These are phyloP conservation scores for Tapera naevia DNA, from an alignment of 2,797 vertebrate genomes.

Conservation along the genomic window DNA sequence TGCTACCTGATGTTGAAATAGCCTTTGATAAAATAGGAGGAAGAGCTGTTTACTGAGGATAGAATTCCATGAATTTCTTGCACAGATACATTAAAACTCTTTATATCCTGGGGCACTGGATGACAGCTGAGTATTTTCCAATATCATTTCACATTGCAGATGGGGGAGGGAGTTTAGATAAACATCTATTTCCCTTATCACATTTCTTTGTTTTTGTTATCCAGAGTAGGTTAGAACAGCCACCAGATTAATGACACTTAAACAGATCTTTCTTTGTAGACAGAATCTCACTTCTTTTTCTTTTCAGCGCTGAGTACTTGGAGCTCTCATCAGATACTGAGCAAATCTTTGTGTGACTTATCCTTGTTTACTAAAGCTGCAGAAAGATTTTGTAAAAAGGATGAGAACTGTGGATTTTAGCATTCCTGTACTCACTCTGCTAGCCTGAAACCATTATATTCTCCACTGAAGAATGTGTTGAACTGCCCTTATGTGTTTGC, in stretches of 20 bases:
- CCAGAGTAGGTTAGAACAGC: background rate
- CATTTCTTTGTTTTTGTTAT: background rate
- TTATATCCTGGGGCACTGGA: background rate
- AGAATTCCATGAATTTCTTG: slow-evolving; percentile 18
- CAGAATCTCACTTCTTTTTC: background rate
- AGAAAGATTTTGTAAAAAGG: background rate
- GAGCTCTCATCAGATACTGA: background rate
- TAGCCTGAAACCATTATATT: background rate
- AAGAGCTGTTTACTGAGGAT: background rate
- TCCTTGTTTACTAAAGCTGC: background rate
- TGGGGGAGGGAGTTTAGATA: background rate
- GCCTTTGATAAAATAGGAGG: slow-evolving; percentile 26
- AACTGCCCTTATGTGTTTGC: background rate
- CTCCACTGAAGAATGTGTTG: background rate
- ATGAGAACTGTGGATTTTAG: background rate
- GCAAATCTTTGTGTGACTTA: slow-evolving; percentile 10
- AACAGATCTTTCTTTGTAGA: background rate
- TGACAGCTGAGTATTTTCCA: background rate
- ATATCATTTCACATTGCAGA: background rate
- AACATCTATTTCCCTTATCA: background rate
- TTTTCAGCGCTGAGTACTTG: background rate
- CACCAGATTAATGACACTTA: background rate
- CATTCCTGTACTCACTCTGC: background rate
- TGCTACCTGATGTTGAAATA: slow-evolving; percentile 47
- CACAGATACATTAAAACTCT: slow-evolving; percentile 13